A percentile compares a stretch with the other conserved stretches of the same genome.
Evolutionary conservation across 2,113 vertebrate genomes (phyloP).

Genomic region (Sigmodon hispidus): DNA sequence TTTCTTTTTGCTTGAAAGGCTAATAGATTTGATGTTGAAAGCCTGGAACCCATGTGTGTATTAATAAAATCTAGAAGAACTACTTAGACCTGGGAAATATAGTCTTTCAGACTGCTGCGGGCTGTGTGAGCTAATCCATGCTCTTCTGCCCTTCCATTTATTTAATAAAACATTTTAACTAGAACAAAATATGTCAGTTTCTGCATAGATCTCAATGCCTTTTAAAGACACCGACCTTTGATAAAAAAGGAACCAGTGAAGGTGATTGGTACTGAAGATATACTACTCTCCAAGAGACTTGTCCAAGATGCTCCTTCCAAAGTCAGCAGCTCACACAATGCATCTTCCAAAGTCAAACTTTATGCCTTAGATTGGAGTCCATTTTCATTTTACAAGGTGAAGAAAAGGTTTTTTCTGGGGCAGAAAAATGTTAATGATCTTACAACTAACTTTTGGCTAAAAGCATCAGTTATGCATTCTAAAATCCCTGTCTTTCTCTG

Average conservation of each 20-base stretch:
- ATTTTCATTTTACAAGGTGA: background rate
- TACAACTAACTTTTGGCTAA: background rate
- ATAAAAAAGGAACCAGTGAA: background rate
- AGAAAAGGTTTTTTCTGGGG: background rate
- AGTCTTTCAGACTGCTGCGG: background rate
- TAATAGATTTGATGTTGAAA: background rate
- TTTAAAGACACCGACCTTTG: background rate
- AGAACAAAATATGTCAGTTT: background rate
- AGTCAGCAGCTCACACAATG: fast-evolving
- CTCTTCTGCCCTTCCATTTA: fast-evolving
- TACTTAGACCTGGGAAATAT: fast-evolving
- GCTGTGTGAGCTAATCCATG: background rate
- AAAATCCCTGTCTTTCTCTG: background rate
- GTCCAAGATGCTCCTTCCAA: background rate
- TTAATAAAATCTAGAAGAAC: background rate
- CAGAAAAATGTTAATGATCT: background rate
- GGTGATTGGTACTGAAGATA: background rate
- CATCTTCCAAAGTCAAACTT: background rate
- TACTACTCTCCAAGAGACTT: background rate
- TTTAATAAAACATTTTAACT: too few species aligned
- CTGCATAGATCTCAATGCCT: background rate
- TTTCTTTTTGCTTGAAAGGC: background rate
- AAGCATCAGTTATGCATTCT: background rate
- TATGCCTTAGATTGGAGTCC: background rate
- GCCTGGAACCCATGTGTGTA: background rate